Conservation (phyloP, 2,797 vertebrate genomes). For the Pempheris klunzingeri region DNA sequence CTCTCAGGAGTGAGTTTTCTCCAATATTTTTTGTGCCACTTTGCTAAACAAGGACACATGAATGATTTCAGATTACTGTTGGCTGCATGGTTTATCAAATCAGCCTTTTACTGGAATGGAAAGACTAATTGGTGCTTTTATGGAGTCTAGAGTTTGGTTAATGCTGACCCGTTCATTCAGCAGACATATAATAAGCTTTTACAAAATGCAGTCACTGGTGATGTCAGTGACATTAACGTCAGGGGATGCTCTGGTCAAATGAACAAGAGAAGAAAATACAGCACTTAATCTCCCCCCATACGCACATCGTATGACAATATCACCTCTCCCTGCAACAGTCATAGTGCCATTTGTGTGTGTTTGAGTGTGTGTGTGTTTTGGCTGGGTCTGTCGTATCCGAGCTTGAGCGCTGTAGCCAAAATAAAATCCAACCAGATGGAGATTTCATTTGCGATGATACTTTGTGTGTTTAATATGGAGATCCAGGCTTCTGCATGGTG, state of each 20-base stretch:
- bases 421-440: constrained; percentile 24
- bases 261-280: constrained; percentile 13
- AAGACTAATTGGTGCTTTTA: constrained; percentile 39
- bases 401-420: not conserved
- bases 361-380: constrained; percentile 3
- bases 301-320: constrained; percentile 9
- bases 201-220: constrained; percentile 22
- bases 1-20: constrained; percentile 22
- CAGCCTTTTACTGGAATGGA: constrained; percentile 3
- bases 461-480: constrained; percentile 20
- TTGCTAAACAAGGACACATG: constrained; percentile 9
- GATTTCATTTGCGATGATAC: constrained; percentile 6
- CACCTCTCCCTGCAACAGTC: constrained; percentile 10
- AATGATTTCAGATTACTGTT: constrained; percentile 13
- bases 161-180: constrained; percentile 12
- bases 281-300: constrained; percentile 1
- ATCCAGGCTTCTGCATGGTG: constrained; percentile 1
- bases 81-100: not conserved
- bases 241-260: constrained; percentile 16
- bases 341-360: not conserved
- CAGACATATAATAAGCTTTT: constrained; percentile 29
- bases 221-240: constrained; percentile 40
- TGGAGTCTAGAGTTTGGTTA: constrained; percentile 18
- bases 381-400: not conserved
- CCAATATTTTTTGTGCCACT: not conserved